Evolutionary conservation across 2,888 invertebrate genomes (phyloP), one percentile per base, ranked within the genome.

Genomic region (Thera obeliscata): DNA sequence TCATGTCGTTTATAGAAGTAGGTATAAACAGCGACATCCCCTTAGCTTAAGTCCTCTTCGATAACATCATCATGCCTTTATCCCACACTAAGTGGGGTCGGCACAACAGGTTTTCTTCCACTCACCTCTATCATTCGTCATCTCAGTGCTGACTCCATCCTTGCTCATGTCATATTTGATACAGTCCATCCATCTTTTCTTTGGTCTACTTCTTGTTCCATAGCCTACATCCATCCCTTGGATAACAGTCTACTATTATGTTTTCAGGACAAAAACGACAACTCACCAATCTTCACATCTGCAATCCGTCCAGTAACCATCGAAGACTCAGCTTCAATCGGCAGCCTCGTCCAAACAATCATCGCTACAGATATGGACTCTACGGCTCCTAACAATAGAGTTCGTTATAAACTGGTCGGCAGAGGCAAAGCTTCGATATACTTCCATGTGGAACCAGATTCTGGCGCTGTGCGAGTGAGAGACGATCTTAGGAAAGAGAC

Each of bases 371-470:
- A 98, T 87, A 95, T 96, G 0, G 98, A 98, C 89, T 97, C 97
- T 6, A 97, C 97, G 0, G 93, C 97, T 0, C 98, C 98, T 0
- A 97, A 97, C 77, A 98, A 98, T 88, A 96, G 96, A 81, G 93
- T 95, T 1, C 91, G 95, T 0, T 98, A 98, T 82, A 97, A 97
- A 83, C 94, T 98, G 61, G 96, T 96, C 5, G 98, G 98, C 0
- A 93, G 97, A 33, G 97, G 97, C 35, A 97, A 97, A 82, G 96
- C 98, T 0, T 94, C 95, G 0, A 97, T 97, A 78, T 98, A 97
- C 86, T 98, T 98, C 93, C 96, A 96, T 76, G 96, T 98, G 6
- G 97, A 98, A 85, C 95, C 97, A 0, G 97, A 97, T 69, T 96
- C 96, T 0, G 98, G 98, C 0, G 95, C 96, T 0, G 90, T 98